Evolutionary conservation across 2,888 invertebrate species (phyloP).

Genomic region (Brenthis ino): DNA sequence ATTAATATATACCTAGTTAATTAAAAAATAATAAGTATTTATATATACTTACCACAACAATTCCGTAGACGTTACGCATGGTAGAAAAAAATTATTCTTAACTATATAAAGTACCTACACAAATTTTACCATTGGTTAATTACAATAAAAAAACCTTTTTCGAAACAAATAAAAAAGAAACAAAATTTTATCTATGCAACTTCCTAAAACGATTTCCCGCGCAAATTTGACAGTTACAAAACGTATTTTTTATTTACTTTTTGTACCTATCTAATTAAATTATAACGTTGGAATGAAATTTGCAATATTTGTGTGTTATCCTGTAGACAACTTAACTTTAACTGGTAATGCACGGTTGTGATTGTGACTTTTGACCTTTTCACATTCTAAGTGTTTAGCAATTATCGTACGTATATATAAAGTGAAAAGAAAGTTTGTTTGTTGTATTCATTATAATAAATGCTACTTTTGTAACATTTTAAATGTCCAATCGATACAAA

Average conservation of each 20-base stretch:
- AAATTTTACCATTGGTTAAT: too few species aligned
- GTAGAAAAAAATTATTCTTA: too few species aligned
- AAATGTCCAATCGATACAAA: too few species aligned
- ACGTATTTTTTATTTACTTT: background rate
- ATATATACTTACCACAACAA: too few species aligned
- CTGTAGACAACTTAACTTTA: background rate
- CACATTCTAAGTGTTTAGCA: background rate
- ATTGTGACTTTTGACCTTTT: slow-evolving; percentile 15
- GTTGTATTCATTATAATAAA: slow-evolving; percentile 1
- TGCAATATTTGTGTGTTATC: background rate
- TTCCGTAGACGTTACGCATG: too few species aligned
- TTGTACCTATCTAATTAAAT: too few species aligned
- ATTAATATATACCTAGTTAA: too few species aligned
- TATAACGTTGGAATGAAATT: too few species aligned
- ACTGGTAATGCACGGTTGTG: background rate
- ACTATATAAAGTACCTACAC: too few species aligned
- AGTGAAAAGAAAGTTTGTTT: slow-evolving; percentile 7
- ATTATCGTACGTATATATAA: slow-evolving; percentile 3
- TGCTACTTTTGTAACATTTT: background rate
- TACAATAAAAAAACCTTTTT: too few species aligned
- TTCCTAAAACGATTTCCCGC: background rate
- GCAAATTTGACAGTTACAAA: background rate
- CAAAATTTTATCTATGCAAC: background rate
- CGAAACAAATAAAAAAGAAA: background rate
- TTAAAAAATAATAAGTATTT: too few species aligned